Percentiles rank a stretch among this genome's conserved stretches.
Evolutionary conservation across 2,888 invertebrate genomes (phyloP).

Genomic region (Drosophila austrosaltans): DNA sequence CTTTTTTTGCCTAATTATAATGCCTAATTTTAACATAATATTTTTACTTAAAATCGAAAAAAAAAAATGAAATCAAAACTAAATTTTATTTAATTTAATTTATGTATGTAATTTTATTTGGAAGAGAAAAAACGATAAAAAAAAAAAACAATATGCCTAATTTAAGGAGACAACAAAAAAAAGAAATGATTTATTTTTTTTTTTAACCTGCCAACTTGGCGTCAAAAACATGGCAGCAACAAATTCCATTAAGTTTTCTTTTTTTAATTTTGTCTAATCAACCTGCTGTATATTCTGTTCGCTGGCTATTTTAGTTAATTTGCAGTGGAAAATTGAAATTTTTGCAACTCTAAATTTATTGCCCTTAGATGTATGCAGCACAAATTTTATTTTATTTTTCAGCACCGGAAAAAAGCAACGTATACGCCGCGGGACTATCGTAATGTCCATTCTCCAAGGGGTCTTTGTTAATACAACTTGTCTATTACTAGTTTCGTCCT

Average conservation of each 20-base stretch:
- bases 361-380: no score
- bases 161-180: conserved; percentile 56
- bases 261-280: background rate
- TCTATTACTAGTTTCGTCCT: no score
- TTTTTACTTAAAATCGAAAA: conserved; percentile 52
- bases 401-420: no score
- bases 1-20: conserved; percentile 57
- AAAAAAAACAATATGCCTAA: conserved; percentile 51
- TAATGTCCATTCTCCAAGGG: no score
- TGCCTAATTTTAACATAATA: conserved; percentile 60
- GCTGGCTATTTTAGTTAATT: no score
- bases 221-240: background rate
- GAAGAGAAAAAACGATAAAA: conserved; percentile 33
- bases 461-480: no score
- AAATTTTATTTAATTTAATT: conserved; percentile 75
- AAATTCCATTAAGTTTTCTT: background rate
- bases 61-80: conserved; percentile 66
- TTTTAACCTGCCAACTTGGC: no score
- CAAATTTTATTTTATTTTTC: no score
- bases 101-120: conserved; percentile 68
- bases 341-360: no score
- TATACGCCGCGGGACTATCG: no score
- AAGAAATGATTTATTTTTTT: conserved; percentile 14
- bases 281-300: no score
- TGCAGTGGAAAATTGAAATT: no score